Evolutionary conservation across 2,888 invertebrate genomes (phyloP).

Genomic region (Athalia rosae): DNA sequence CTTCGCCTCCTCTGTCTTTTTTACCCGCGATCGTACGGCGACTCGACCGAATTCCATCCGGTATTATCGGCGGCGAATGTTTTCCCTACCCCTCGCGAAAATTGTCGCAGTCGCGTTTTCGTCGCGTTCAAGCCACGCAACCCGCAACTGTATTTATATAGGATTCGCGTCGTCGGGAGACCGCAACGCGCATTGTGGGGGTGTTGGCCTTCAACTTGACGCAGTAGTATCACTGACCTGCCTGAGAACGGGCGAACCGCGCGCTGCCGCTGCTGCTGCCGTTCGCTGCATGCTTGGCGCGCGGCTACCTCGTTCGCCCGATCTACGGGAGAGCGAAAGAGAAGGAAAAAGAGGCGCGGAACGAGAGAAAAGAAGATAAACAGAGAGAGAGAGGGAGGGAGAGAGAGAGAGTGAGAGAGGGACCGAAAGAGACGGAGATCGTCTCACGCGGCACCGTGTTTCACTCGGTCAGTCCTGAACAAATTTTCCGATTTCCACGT

Average conservation of each 20-base stretch:
- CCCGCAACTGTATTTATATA: slow-evolving; percentile 21
- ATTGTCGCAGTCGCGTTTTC: no score
- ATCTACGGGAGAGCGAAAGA: background rate
- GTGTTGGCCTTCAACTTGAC: slow-evolving; percentile 74
- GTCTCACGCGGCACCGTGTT: slow-evolving; percentile 34
- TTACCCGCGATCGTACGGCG: no score
- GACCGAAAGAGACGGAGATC: slow-evolving; percentile 17
- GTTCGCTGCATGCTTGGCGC: slow-evolving; percentile 47
- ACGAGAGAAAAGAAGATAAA: slow-evolving; percentile 45
- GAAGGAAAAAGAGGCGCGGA: slow-evolving; percentile 20
- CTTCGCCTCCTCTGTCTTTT: no score
- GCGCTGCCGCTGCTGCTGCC: slow-evolving; percentile 60
- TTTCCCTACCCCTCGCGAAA: no score
- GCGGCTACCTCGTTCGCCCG: slow-evolving; percentile 30
- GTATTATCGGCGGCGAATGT: no score
- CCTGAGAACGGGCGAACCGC: slow-evolving; percentile 71
- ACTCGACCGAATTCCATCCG: no score
- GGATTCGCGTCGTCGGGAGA: slow-evolving; percentile 49
- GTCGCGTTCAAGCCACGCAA: background rate
- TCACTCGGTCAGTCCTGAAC: slow-evolving; percentile 34
- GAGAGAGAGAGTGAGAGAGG: slow-evolving; percentile 57
- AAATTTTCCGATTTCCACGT: slow-evolving; percentile 19
- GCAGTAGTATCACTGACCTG: slow-evolving; percentile 74
- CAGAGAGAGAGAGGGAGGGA: slow-evolving; percentile 52
- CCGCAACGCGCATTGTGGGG: slow-evolving; percentile 73